These are phyloP conservation scores for Diarsia mendica DNA, from an alignment of 2,888 invertebrate genomes.

Conservation along the genomic window DNA sequence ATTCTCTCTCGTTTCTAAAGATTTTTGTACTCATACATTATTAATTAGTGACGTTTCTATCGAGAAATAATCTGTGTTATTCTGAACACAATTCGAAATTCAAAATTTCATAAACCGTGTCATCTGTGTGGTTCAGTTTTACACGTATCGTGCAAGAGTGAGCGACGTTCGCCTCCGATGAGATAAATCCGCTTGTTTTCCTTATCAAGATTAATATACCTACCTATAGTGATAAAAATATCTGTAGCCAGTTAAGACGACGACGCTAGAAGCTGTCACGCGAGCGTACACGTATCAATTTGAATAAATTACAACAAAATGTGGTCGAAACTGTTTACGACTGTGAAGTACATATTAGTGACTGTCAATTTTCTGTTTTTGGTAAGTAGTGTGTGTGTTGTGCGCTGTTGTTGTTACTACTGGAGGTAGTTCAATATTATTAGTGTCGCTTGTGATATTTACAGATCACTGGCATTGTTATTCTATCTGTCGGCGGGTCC, in stretches of 20 bases:
- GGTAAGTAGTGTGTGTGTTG: slow-evolving; percentile 78
- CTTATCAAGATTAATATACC: slow-evolving; percentile 86
- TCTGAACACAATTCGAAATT: slow-evolving; percentile 9
- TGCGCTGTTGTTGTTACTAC: not conserved
- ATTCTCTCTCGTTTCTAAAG: slow-evolving; percentile 8
- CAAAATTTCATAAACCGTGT: slow-evolving; percentile 16
- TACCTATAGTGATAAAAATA: slow-evolving; percentile 85
- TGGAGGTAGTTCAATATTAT: slow-evolving; percentile 26
- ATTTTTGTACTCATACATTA: not conserved
- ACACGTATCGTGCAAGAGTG: slow-evolving; percentile 50
- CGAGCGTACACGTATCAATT: slow-evolving; percentile 61
- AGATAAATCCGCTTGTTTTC: slow-evolving; percentile 86
- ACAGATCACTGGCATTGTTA: slow-evolving; percentile 95
- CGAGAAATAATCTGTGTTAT: slow-evolving; percentile 16
- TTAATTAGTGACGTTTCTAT: slow-evolving; percentile 10
- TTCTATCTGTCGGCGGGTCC: slow-evolving; percentile 93
- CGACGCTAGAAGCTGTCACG: slow-evolving; percentile 75
- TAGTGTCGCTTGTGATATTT: slow-evolving; percentile 58
- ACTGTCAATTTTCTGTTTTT: slow-evolving; percentile 84
- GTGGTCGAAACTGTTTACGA: slow-evolving; percentile 86
- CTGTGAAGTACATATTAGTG: slow-evolving; percentile 85
- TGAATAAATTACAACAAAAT: slow-evolving; percentile 75
- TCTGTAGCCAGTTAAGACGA: slow-evolving; percentile 77
- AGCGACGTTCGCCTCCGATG: slow-evolving; percentile 59
- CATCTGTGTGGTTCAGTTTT: slow-evolving; percentile 42